Base-by-base conservation (phyloP, 2,797 vertebrate species). In the Philypnodon macrostomus region DNA sequence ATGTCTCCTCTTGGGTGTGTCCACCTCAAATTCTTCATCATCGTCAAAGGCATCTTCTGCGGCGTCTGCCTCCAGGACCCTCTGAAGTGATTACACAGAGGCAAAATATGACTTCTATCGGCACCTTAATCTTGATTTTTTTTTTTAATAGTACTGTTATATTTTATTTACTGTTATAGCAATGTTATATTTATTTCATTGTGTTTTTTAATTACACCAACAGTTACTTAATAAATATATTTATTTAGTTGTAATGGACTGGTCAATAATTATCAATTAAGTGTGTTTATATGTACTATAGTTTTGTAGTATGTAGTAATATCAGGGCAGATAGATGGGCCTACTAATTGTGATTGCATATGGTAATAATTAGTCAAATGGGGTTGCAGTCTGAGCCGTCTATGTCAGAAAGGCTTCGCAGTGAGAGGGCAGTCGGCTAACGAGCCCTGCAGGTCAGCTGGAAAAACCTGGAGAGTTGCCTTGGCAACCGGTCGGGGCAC, bases 11-110 rank as follows among this genome's bases (percentile, higher is more conserved):
- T 95, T 98, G 48, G 96, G 96, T 83, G 93, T 89, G 89, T 98
- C 94, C 79, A 94, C 94, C 85, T 98, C 95, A 62, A 90, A 91
- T 81, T 98, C 96, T 1, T 97, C 94, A 33, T 96, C 95, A 33
- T 97, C 95, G 5, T 96, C 93, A 75, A 89, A 94, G 82, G 94
- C 95, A 59, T 97, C 95, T 68, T 93, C 92, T 60, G 95, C 96
- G 73, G 97, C 96, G 50, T 98, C 96, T 41, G 95, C 95, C 88
- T 97, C 95, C 82, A 98, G 87, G 83, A 98, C 95, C 76, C 94
- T 93, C 95, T 97, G 81, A 54, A n/a, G n/a, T 77, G 27, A 26
- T 15, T 16, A 73, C 21, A 46, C n/a, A n/a, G n/a, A n/a, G n/a
- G n/a, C n/a, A n/a, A n/a, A n/a, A n/a, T n/a, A n/a, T n/a, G n/a